A percentile compares a stretch with the other conserved stretches of the same genome.
phyloP scores from a whole-genome alignment of 2,797 vertebrate genomes.

The Sarcoramphus papa region DNA sequence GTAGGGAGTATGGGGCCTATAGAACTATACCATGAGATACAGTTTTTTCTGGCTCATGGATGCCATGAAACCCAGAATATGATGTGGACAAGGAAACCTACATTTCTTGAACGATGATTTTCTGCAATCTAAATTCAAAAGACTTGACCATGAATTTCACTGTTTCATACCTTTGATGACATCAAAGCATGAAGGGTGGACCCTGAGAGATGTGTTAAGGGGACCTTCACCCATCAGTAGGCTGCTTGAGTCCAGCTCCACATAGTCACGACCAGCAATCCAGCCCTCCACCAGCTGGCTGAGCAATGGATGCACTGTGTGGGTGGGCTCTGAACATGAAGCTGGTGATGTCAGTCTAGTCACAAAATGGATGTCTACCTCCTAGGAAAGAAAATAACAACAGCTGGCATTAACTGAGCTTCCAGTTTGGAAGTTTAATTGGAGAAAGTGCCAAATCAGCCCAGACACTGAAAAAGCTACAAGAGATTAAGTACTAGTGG shows the following conservation, averaged over 20 bases:
- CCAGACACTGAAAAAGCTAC: neutral
- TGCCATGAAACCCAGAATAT: no score
- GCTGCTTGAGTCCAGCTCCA: neutral
- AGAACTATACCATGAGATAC: neutral
- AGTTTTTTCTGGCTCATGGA: neutral
- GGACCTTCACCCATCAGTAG: neutral
- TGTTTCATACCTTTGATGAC: neutral
- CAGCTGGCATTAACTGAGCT: neutral
- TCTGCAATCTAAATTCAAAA: no score
- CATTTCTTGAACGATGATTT: no score
- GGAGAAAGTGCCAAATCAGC: neutral
- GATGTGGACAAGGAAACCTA: no score
- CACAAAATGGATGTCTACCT: neutral
- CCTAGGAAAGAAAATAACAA: neutral
- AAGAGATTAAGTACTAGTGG: neutral
- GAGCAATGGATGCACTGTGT: neutral
- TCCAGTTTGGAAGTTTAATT: neutral
- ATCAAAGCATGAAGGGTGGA: neutral
- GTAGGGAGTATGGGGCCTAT: no score
- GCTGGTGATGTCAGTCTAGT: neutral
- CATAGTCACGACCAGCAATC: neutral
- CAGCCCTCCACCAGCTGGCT: neutral
- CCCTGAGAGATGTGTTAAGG: neutral
- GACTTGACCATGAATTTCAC: neutral
- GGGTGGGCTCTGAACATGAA: neutral